Percentiles rank a stretch among this genome's conserved stretches.
phyloP scores from a whole-genome alignment of 35 echinoderm and acorn worm genomes.

The Ophiothrix spiculata region DNA sequence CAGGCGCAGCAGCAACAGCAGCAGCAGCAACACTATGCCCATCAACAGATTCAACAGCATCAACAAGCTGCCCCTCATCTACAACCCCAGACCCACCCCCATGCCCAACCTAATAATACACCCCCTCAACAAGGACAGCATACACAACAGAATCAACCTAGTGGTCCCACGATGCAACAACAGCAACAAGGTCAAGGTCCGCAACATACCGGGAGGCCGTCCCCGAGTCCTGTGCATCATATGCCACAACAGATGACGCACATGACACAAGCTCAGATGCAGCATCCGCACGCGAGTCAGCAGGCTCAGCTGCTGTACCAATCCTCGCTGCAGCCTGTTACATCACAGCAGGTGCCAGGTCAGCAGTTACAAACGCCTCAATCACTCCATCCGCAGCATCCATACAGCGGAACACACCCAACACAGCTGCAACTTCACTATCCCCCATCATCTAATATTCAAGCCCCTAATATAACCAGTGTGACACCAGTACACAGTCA shows the following conservation, averaged over 20 bases:
- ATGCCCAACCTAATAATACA: conserved; percentile 20
- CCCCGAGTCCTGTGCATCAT: conserved; percentile 33
- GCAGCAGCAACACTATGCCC: conserved; percentile 7
- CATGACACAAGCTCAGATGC: conserved; percentile 26
- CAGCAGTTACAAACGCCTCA: conserved; percentile 7
- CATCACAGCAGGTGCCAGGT: conserved; percentile 11
- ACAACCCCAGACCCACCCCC: conserved; percentile 1
- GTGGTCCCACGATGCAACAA: background rate
- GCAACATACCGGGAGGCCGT: conserved; percentile 28
- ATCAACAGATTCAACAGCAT: conserved; percentile 3
- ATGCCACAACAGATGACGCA: conserved; percentile 39
- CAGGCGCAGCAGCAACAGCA: conserved; percentile 18
- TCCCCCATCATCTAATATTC: conserved; percentile 3
- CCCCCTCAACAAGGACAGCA: conserved; percentile 18
- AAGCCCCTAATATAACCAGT: conserved; percentile 50
- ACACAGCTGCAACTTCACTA: conserved; percentile 22
- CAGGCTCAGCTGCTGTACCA: conserved; percentile 18
- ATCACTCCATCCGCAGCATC: conserved; percentile 19
- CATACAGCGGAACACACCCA: conserved; percentile 11
- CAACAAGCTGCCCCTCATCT: background rate
- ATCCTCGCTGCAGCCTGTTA: conserved; percentile 10
- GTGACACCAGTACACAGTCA: conserved; percentile 42
- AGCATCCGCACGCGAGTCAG: conserved; percentile 13
- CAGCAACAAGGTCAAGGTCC: conserved; percentile 37
- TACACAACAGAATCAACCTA: background rate